These are phyloP conservation scores for Drosophila azteca DNA, from an alignment of 1,140 invertebrate species.

Conservation along the genomic window DNA sequence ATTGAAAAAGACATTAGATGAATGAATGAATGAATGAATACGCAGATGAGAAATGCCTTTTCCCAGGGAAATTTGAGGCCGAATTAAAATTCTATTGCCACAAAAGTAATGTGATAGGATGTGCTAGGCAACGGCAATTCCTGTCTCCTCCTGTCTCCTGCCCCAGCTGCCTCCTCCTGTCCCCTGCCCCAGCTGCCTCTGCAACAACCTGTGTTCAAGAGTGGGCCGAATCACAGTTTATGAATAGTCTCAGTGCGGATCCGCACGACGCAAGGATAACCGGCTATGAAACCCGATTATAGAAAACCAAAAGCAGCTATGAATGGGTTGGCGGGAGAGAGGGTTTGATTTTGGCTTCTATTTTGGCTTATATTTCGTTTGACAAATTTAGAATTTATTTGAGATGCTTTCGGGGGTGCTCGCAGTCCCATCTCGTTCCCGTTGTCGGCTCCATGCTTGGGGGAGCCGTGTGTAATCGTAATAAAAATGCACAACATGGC, in stretches of 20 bases:
- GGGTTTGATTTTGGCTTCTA: conserved; percentile 35
- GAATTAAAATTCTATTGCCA: too few species aligned
- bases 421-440: background rate
- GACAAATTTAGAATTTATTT: conserved; percentile 77
- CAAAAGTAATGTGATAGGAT: too few species aligned
- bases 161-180: too few species aligned
- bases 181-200: too few species aligned
- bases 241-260: background rate
- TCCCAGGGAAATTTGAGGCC: too few species aligned
- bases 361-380: conserved; percentile 41
- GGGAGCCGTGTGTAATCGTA: conserved; percentile 35
- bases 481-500: conserved; percentile 76
- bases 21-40: conserved; percentile 3
- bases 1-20: conserved; percentile 22
- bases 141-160: too few species aligned
- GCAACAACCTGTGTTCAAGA: too few species aligned
- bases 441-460: too few species aligned
- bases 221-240: background rate
- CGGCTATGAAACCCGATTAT: conserved; percentile 41
- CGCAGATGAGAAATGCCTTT: too few species aligned
- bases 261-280: background rate
- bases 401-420: conserved; percentile 12
- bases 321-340: conserved; percentile 20
- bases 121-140: too few species aligned
- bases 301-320: conserved; percentile 25